Conservation (phyloP, 2,888 invertebrate species). For the Tubiluchus corallicola region DNA sequence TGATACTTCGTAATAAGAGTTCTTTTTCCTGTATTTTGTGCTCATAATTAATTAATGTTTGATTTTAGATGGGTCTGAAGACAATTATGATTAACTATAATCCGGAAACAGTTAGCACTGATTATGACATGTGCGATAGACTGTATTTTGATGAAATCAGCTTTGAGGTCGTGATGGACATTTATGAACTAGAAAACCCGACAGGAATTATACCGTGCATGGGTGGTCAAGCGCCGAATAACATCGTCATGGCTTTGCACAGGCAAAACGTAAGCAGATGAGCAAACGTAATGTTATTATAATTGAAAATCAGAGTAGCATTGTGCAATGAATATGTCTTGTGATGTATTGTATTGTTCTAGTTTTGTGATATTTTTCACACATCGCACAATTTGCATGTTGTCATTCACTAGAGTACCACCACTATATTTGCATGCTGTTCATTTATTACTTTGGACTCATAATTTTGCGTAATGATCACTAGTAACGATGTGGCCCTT, state of each 20-base stretch:
- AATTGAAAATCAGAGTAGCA: too few species aligned
- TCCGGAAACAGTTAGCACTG: constrained; percentile 97
- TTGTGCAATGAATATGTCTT: too few species aligned
- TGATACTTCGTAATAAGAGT: too few species aligned
- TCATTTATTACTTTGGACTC: too few species aligned
- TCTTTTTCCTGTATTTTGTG: neutral
- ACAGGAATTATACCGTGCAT: constrained; percentile 87
- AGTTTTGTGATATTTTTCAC: too few species aligned
- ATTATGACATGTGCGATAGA: constrained; percentile 97
- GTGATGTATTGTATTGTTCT: too few species aligned
- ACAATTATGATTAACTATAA: constrained; percentile 99
- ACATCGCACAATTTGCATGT: neutral
- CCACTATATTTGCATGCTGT: too few species aligned
- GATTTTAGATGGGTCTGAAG: constrained; percentile 45
- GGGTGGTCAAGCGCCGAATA: constrained; percentile 97
- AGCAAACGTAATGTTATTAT: too few species aligned
- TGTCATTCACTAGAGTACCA: too few species aligned
- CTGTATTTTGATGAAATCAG: constrained; percentile 98
- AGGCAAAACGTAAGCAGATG: constrained; percentile 29
- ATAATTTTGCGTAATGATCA: too few species aligned
- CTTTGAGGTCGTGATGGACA: constrained; percentile 91
- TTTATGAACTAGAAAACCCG: constrained; percentile 80
- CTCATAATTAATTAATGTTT: constrained; percentile 5
- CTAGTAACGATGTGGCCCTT: too few species aligned
- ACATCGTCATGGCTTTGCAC: constrained; percentile 97